Conservation (phyloP, 2,113 vertebrate species). For the Tiliqua scincoides region DNA sequence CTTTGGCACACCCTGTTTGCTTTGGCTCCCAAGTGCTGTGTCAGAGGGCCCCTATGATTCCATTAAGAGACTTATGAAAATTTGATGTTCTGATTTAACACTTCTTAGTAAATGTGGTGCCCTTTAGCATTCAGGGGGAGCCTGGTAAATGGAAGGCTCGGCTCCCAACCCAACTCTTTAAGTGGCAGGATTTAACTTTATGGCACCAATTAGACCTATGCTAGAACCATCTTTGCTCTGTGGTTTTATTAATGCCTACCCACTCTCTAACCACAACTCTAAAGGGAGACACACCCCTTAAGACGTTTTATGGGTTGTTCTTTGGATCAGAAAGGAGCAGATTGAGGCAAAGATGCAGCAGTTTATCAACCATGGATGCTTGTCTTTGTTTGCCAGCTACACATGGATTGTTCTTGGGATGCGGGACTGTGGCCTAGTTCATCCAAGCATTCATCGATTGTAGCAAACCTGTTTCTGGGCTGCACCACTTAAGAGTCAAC, state of each 20-base stretch:
- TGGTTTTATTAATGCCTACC: conserved; percentile 8
- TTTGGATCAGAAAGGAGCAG: background rate
- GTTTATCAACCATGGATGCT: background rate
- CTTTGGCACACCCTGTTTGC: conserved; percentile 25
- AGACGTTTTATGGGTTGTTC: background rate
- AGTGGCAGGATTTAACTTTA: conserved; percentile 52
- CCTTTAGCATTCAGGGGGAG: conserved; percentile 35
- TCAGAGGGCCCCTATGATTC: conserved; percentile 48
- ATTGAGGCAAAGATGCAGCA: background rate
- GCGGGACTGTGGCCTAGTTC: too few relatives aligned
- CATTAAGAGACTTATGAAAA: conserved; percentile 72
- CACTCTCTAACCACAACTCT: conserved; percentile 15
- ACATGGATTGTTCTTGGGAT: background rate
- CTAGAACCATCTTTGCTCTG: conserved; percentile 13
- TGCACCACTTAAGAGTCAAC: too few relatives aligned
- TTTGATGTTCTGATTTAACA: conserved; percentile 73
- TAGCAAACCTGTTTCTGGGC: too few relatives aligned
- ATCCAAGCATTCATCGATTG: background rate
- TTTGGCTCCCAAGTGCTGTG: conserved; percentile 20
- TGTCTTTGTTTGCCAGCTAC: background rate
- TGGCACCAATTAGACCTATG: conserved; percentile 38
- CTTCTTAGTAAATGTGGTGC: conserved; percentile 64
- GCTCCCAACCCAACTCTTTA: conserved; percentile 53
- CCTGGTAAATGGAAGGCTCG: conserved; percentile 47
- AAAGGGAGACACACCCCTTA: background rate